phyloP scores from a whole-genome alignment of 1,140 invertebrate genomes.

The Caenorhabditis inopinata region DNA sequence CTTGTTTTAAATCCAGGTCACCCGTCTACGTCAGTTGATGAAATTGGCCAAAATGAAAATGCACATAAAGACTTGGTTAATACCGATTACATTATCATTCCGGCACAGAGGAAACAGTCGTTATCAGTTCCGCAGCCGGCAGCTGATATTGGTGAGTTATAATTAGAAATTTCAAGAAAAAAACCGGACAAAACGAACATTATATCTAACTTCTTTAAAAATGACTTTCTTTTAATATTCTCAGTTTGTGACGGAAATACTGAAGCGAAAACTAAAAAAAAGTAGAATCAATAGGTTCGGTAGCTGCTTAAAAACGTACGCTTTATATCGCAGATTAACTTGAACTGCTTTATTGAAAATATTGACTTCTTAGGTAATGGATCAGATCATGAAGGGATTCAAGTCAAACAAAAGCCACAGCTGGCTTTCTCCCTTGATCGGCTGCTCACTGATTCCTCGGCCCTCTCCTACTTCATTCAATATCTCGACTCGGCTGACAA shows the following conservation, averaged over 20 bases:
- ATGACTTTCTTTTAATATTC: too few relatives aligned
- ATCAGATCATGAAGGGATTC: background rate
- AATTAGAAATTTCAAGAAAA: too few relatives aligned
- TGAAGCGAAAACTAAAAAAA: background rate
- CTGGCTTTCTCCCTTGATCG: background rate
- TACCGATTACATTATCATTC: background rate
- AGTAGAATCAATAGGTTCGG: too few relatives aligned
- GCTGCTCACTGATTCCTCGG: constrained; percentile 7
- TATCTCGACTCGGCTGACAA: constrained; percentile 20
- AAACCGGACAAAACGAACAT: too few relatives aligned
- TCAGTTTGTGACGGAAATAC: too few relatives aligned
- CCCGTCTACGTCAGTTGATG: background rate
- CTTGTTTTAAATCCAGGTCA: background rate
- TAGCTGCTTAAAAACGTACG: too few relatives aligned
- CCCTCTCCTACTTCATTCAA: constrained; percentile 19
- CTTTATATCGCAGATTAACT: too few relatives aligned
- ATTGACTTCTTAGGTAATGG: background rate
- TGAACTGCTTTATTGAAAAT: too few relatives aligned
- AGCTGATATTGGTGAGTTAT: constrained; percentile 8
- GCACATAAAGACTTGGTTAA: background rate
- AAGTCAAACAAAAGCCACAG: constrained; percentile 5
- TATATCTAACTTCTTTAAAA: too few relatives aligned
- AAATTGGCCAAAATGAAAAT: background rate
- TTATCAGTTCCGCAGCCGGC: background rate
- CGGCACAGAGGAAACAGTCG: background rate